Evolutionary conservation across 1,140 invertebrate genomes (phyloP).

Genomic region (Trachelipus rathkii): DNA sequence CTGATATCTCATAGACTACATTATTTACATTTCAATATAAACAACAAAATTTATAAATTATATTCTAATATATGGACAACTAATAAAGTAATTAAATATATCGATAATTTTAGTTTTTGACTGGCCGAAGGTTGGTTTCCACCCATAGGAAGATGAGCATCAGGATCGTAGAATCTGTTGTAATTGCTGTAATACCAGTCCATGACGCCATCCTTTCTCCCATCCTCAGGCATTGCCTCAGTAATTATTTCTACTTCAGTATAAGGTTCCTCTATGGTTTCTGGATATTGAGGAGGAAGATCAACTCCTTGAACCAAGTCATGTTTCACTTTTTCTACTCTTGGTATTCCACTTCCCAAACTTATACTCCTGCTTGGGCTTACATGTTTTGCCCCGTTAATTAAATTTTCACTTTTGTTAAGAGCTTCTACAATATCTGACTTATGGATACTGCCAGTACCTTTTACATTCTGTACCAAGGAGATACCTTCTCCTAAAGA

Average conservation of each 20-base stretch:
- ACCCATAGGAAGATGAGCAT: conserved; percentile 29
- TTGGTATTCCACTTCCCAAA: neutral
- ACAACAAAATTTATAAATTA: no score
- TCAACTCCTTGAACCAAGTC: neutral
- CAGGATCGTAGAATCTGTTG: conserved; percentile 30
- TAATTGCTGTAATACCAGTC: conserved; percentile 44
- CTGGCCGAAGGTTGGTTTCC: conserved; percentile 16
- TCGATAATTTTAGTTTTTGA: neutral
- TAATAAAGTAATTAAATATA: no score
- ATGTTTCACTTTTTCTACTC: neutral
- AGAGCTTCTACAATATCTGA: neutral
- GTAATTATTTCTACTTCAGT: neutral
- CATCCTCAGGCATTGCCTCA: neutral
- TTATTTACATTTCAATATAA: no score
- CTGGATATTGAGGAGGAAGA: neutral
- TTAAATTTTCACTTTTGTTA: neutral
- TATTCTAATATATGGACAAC: no score
- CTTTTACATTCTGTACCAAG: neutral
- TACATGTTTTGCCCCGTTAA: neutral
- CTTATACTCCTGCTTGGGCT: neutral
- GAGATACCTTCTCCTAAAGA: neutral
- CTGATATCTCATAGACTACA: no score
- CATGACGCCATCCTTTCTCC: neutral
- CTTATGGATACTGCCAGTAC: neutral
- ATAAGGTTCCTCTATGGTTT: neutral